These are phyloP conservation scores for Drosophila atroscutellata DNA, from an alignment of 2,888 invertebrate genomes.

Conservation along the genomic window DNA sequence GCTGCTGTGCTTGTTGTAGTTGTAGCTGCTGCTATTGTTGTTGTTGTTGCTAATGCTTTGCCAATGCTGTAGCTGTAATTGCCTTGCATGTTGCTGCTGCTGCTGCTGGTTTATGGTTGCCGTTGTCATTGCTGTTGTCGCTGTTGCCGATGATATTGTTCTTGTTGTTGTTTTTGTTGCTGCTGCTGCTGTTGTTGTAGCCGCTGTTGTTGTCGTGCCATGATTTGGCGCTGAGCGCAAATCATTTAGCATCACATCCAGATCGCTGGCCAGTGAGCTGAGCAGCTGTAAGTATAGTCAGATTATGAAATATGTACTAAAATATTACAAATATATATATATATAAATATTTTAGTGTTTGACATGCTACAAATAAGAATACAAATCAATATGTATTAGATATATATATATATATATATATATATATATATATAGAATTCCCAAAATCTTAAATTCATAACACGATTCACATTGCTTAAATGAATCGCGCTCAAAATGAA, in stretches of 20 bases:
- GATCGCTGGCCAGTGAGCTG: constrained; percentile 92
- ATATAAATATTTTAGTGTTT: neutral
- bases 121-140: constrained; percentile 58
- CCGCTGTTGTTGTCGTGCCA: constrained; percentile 55
- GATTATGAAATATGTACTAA: neutral
- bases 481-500: neutral
- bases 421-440: neutral
- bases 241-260: constrained; percentile 94
- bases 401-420: too few relatives aligned
- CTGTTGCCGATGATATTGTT: constrained; percentile 38
- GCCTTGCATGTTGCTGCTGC: constrained; percentile 23
- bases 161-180: constrained; percentile 57
- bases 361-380: neutral
- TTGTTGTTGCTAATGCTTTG: constrained; percentile 34
- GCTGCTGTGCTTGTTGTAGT: constrained; percentile 50
- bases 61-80: constrained; percentile 49
- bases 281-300: constrained; percentile 88
- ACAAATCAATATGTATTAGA: neutral
- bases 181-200: constrained; percentile 44
- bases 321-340: neutral
- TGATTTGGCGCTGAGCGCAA: constrained; percentile 89
- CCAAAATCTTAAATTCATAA: neutral
- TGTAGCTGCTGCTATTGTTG: constrained; percentile 29
- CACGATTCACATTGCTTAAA: neutral
- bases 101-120: constrained; percentile 48